Percentiles rank a stretch among this genome's conserved stretches.
Conservation (phyloP, 2,888 invertebrate species). For the Yponomeuta malinellus region DNA sequence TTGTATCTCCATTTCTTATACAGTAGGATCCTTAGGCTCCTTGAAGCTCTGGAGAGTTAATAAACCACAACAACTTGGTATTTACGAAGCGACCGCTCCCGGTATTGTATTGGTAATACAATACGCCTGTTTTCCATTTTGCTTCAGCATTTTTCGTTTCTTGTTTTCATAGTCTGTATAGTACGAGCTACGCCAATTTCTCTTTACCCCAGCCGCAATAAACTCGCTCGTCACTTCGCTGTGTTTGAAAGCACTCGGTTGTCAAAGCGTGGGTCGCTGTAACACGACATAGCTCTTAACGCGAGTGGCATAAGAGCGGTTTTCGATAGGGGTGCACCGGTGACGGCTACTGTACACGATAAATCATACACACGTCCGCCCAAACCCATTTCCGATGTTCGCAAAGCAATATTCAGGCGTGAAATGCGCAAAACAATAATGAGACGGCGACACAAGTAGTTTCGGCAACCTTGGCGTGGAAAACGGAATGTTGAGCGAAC, state of each 20-base stretch:
- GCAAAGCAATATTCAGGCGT: not conserved
- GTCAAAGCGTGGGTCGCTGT: not conserved
- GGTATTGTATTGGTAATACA: not conserved
- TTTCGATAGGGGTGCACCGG: too few relatives aligned
- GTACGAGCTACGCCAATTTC: too few relatives aligned
- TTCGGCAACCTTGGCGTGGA: conserved; percentile 37
- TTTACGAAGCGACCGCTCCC: too few relatives aligned
- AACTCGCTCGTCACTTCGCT: not conserved
- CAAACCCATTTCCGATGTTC: conserved; percentile 7
- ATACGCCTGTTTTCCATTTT: not conserved
- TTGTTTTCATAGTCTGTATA: too few relatives aligned
- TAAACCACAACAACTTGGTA: too few relatives aligned
- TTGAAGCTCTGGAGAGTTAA: not conserved
- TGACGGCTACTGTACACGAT: not conserved
- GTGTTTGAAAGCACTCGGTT: not conserved
- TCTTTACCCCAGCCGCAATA: not conserved
- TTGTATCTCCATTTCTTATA: not conserved
- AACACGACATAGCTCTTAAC: not conserved
- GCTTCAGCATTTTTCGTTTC: not conserved
- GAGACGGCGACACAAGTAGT: not conserved
- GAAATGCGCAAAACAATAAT: not conserved
- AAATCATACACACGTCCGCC: not conserved
- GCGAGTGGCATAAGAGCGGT: not conserved
- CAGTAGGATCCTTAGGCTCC: not conserved
- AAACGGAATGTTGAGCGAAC: conserved; percentile 16